These are phyloP conservation scores for Prionailurus bengalensis DNA, from an alignment of 2,113 vertebrate species.

Conservation along the genomic window DNA sequence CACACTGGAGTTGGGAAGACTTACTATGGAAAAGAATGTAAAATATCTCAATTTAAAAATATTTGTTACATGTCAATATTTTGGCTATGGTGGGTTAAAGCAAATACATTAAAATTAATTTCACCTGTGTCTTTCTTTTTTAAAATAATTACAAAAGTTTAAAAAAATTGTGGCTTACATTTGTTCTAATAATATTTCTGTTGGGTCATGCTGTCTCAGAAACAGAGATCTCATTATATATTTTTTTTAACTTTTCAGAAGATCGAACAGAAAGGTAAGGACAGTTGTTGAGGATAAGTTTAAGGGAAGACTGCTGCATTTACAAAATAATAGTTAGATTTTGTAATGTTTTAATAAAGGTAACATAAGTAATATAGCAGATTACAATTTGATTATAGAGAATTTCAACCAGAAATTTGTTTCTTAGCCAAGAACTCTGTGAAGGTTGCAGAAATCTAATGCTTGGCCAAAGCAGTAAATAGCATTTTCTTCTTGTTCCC, in stretches of 20 bases:
- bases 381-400: conserved; percentile 21
- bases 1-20: background rate
- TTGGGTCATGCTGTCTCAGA: conserved; percentile 13
- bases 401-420: conserved; percentile 30
- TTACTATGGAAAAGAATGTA: background rate
- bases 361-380: background rate
- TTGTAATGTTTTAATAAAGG: conserved; percentile 31
- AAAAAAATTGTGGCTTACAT: background rate
- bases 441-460: background rate
- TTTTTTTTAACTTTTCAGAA: conserved; percentile 35
- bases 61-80: background rate
- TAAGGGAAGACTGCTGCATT: background rate
- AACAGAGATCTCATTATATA: background rate
- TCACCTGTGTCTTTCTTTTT: background rate
- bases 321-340: conserved; percentile 13
- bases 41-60: background rate
- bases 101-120: background rate
- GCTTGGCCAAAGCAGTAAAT: background rate
- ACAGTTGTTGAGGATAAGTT: background rate
- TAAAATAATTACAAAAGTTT: background rate
- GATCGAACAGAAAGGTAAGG: background rate
- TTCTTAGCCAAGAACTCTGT: background rate
- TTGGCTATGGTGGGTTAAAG: conserved; percentile 33
- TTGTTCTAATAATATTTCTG: background rate
- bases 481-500: background rate